phyloP scores from a whole-genome alignment of 2,888 invertebrate genomes.

The Drosophila colorata region DNA sequence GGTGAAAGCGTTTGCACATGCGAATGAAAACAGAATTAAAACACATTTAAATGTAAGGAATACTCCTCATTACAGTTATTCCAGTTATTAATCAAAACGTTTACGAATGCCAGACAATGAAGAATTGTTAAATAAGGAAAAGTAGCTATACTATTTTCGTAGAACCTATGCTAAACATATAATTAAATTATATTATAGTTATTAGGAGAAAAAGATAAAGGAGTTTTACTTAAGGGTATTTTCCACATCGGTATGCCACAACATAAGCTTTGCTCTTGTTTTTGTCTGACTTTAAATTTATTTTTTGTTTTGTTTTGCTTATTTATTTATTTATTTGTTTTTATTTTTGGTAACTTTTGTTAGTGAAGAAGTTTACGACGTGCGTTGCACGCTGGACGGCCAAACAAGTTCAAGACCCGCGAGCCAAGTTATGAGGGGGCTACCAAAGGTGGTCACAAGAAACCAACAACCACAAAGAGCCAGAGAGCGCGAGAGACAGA shows the following conservation, averaged over 20 bases:
- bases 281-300: slow-evolving; percentile 5
- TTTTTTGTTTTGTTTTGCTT: neutral
- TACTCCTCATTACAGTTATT: too few species aligned
- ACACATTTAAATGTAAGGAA: too few species aligned
- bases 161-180: too few species aligned
- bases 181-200: too few species aligned
- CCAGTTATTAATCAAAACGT: neutral
- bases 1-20: too few species aligned
- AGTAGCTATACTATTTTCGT: too few species aligned
- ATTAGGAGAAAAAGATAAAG: neutral
- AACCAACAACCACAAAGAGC: neutral
- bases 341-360: slow-evolving; percentile 17
- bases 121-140: too few species aligned
- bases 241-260: slow-evolving; percentile 12
- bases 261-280: neutral
- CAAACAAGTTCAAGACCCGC: slow-evolving; percentile 49
- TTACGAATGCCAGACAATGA: neutral
- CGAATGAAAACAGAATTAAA: too few species aligned
- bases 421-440: slow-evolving; percentile 18
- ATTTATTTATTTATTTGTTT: slow-evolving; percentile 1
- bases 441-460: slow-evolving; percentile 12
- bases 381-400: slow-evolving; percentile 6
- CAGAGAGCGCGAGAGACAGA: neutral
- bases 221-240: slow-evolving; percentile 28
- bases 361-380: slow-evolving; percentile 40